These are phyloP conservation scores for Microtus montanus DNA, from an alignment of 2,113 vertebrate genomes.

Conservation along the genomic window DNA sequence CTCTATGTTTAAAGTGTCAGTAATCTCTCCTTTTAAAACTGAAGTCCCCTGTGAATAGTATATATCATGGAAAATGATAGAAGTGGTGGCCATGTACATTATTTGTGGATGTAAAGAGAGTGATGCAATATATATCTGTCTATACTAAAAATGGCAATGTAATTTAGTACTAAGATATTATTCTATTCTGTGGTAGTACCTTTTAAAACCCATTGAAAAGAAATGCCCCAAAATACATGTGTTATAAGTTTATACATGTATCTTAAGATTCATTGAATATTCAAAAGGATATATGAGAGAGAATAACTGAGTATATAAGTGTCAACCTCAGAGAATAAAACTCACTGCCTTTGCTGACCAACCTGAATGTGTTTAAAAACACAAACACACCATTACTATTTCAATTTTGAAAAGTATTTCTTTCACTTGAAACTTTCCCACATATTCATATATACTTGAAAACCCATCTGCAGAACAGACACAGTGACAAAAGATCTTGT, in stretches of 20 bases:
- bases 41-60: not conserved
- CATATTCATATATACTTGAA: not conserved
- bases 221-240: not conserved
- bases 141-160: not conserved
- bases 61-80: not conserved
- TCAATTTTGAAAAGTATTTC: not conserved
- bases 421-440: not conserved
- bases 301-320: not conserved
- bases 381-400: not conserved
- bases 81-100: not conserved
- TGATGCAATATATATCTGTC: not conserved
- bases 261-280: not conserved
- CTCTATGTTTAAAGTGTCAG: not conserved
- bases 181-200: not conserved
- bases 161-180: not conserved
- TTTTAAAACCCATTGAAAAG: slow-evolving; percentile 14
- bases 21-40: not conserved
- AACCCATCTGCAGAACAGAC: not conserved
- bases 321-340: not conserved
- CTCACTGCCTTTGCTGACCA: not conserved
- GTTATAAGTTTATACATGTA: not conserved
- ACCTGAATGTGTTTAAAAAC: not conserved
- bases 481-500: not conserved
- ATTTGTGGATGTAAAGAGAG: too few relatives aligned
- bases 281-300: not conserved